A percentile compares a stretch with the other conserved stretches of the same genome.
phyloP scores from a whole-genome alignment of 2,113 vertebrate genomes.

The Pterophyllum scalare region DNA sequence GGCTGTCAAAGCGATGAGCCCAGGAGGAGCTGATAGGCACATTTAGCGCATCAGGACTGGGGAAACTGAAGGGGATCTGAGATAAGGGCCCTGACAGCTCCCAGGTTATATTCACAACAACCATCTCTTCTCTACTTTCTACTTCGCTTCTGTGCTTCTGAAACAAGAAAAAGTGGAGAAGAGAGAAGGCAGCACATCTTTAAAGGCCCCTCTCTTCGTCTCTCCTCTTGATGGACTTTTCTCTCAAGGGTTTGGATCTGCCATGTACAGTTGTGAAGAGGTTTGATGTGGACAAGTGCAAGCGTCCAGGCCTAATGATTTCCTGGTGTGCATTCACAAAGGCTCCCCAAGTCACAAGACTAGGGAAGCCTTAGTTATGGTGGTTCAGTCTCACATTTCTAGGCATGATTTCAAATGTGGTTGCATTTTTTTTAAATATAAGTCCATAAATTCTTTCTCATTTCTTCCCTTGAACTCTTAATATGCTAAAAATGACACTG shows the following conservation, averaged over 20 bases:
- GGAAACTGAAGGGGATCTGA: slow-evolving; percentile 69
- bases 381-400: too few relatives aligned
- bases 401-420: too few relatives aligned
- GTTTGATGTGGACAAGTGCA: slow-evolving; percentile 58
- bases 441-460: too few relatives aligned
- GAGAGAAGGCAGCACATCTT: slow-evolving; percentile 36
- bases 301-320: slow-evolving; percentile 58
- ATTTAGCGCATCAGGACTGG: slow-evolving; percentile 61
- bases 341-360: not conserved
- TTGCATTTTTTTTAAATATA: too few relatives aligned
- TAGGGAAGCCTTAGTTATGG: not conserved
- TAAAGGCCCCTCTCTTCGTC: slow-evolving; percentile 35
- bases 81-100: slow-evolving; percentile 67
- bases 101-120: slow-evolving; percentile 50
- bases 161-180: not conserved
- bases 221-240: slow-evolving; percentile 49
- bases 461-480: too few relatives aligned
- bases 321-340: slow-evolving; percentile 24
- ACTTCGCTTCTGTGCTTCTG: slow-evolving; percentile 4
- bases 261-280: slow-evolving; percentile 53
- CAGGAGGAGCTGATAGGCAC: slow-evolving; percentile 65
- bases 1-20: slow-evolving; percentile 75
- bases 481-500: not conserved
- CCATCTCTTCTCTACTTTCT: slow-evolving; percentile 34
- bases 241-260: slow-evolving; percentile 52